Percentiles rank a stretch among this genome's conserved stretches.
phyloP scores from a whole-genome alignment of 2,797 vertebrate species.

The Muscicapa comitata region DNA sequence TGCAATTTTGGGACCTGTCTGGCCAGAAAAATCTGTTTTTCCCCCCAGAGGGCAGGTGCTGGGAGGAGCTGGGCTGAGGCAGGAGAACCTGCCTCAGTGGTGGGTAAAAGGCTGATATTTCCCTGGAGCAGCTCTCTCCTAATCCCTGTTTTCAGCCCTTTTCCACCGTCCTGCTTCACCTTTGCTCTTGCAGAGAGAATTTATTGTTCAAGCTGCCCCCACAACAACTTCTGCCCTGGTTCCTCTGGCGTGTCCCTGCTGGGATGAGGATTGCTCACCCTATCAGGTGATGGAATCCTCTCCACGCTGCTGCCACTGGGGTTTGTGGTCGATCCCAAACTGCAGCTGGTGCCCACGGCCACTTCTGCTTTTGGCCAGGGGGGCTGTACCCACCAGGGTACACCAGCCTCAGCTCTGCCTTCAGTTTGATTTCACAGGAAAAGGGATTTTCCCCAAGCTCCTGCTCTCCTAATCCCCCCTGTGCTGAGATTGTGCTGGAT shows the following conservation, averaged over 20 bases:
- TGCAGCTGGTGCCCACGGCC: not conserved
- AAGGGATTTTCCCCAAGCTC: not conserved
- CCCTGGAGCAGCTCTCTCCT: not conserved
- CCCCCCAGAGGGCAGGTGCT: not conserved
- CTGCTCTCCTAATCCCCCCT: not conserved
- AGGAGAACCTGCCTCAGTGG: not conserved
- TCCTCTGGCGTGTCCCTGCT: accelerated
- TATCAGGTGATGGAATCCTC: not conserved
- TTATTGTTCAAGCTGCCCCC: not conserved
- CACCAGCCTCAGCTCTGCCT: accelerated
- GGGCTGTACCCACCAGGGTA: accelerated
- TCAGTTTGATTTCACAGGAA: not conserved
- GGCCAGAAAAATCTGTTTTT: constrained; percentile 14
- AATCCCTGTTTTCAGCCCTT: not conserved
- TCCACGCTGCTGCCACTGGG: not conserved
- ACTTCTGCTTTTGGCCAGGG: constrained; percentile 32
- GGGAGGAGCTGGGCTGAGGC: not conserved
- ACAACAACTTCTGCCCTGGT: accelerated
- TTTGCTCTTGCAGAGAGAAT: not conserved
- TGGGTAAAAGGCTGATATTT: not conserved
- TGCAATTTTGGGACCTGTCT: constrained; percentile 22
- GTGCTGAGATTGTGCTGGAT: accelerated
- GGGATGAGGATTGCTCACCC: not conserved
- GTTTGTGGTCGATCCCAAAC: not conserved
- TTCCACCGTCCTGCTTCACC: not conserved